Evolutionary conservation across 2,113 vertebrate species (phyloP), one percentile per base, ranked within the genome.

Genomic region (Mesitornis unicolor): DNA sequence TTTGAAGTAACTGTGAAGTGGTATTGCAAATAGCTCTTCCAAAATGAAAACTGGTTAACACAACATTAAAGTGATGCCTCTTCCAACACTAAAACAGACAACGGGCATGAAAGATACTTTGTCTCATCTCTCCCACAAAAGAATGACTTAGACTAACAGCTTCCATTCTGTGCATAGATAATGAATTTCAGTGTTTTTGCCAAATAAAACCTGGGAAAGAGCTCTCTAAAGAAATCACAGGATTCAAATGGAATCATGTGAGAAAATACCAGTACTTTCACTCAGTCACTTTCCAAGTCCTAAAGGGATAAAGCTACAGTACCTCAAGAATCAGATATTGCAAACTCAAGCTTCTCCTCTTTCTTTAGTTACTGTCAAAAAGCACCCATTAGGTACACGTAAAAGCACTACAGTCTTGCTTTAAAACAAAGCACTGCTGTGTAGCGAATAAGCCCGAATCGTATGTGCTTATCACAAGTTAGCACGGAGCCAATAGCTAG

Each of bases 1-100:
- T 71, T 85, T 93, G 75, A 97, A 85, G 61, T 76, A 93, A 90
- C 92, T 90, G 78, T 87, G 91, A 97, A 95, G 83, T 43, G 77
- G 51, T 54, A 93, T 96, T 97, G 97, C 93, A 91, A 97, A 95
- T 56, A 96, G 86, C 88, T 87, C 64, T 93, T 86, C 74, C 87
- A 92, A 96, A 90, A 92, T 70, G 89, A 80, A 95, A 91, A 95
- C 48, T 90, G 79, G 86, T 91, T 96, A 97, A 95, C 91, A 73
- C 54, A 92, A 95, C 96, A 95, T 74, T 94, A 67, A 76, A 96
- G 83, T n/a, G 61, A 89, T 86, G 80, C 40, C 69, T 95, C 83
- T 93, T 84, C 77, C 81, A 83, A 65, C 84, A 54, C 85, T 92
- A 83, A 56, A 95, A 92, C 75, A 84, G 74, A 65, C 8, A 97